Evolutionary conservation across 1,140 invertebrate genomes (phyloP), one percentile per base, ranked within the genome.

Genomic region (Pantala flavescens): DNA sequence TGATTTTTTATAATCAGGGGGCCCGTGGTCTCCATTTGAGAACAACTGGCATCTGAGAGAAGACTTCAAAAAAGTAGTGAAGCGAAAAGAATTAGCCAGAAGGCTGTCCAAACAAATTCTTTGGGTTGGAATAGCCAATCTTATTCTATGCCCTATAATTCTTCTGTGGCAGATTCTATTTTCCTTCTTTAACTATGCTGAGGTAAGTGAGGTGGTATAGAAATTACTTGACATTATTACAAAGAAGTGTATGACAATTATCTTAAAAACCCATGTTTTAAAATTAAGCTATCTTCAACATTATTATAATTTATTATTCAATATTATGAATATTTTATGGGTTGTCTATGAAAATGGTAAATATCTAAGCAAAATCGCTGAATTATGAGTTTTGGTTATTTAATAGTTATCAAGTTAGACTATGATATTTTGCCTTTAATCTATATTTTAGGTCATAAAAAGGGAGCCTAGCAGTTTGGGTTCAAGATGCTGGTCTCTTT

Each of bases 121-220:
- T 7, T 90, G 90, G 82, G 82, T 96, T 76, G 93, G 93, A 0
- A 77, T 98, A 36, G 85, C 89, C 0, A 99, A 98, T 84, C 84
- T 98, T 0, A 71, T 96, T 0, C 83, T 98, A 0, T 88, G 89
- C 71, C 97, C 97, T 0, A 81, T 98, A 2, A 94, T 99, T 78
- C 90, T 98, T 73, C 81, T 97, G 0, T 99, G 95, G 93, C 96
- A 98, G 83, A 89, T 98, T 74, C 84, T 99, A 10, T 97, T 97
- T 81, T 93, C 90, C 24, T 95, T 98, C 82, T 98, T 98, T 82
- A 93, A 91, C 79, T 97, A 99, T 83, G 95, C 93, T 0, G 96
- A 98, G 84, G 88, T 92, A 80, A 84, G 81, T n/a, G n/a, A n/a
- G n/a, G n/a, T n/a, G n/a, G n/a, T n/a, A n/a, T n/a, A 28, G 12